phyloP scores from a whole-genome alignment of 2,888 invertebrate species.

The Epistrophe eligans region DNA sequence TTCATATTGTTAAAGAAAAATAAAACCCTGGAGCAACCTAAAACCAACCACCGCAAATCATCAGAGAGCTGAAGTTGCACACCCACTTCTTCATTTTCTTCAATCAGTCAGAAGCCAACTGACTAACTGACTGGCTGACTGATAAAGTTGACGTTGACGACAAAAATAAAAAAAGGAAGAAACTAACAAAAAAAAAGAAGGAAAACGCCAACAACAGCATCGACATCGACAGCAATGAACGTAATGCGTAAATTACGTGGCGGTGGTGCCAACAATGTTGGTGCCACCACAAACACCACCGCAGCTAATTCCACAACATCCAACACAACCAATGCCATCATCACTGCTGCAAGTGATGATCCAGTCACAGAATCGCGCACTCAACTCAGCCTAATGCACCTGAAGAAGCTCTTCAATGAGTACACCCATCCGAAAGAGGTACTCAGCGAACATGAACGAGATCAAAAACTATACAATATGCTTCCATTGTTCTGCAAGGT shows the following conservation, averaged over 20 bases:
- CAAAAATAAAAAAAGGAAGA: neutral
- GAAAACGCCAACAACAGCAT: neutral
- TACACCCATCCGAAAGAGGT: constrained; percentile 95
- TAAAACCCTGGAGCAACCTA: constrained; percentile 16
- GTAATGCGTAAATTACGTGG: constrained; percentile 95
- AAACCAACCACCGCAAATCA: constrained; percentile 64
- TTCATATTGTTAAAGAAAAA: constrained; percentile 17
- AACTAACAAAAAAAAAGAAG: neutral
- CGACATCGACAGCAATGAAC: constrained; percentile 87
- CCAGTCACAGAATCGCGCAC: constrained; percentile 89
- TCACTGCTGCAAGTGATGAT: constrained; percentile 82
- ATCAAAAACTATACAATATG: constrained; percentile 98
- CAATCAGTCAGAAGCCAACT: constrained; percentile 48
- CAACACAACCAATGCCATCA: constrained; percentile 80
- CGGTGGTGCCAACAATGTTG: constrained; percentile 83
- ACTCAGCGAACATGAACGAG: constrained; percentile 91
- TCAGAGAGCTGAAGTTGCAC: constrained; percentile 27
- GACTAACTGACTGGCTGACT: constrained; percentile 47
- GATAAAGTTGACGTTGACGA: constrained; percentile 8
- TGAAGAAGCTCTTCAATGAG: constrained; percentile 97
- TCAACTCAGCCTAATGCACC: constrained; percentile 96
- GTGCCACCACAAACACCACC: constrained; percentile 83
- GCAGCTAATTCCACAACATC: constrained; percentile 86
- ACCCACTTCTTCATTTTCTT: neutral
- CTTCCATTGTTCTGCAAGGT: constrained; percentile 99